Evolutionary conservation across 2,888 invertebrate species (phyloP).

Genomic region (Tenthredo amoena): DNA sequence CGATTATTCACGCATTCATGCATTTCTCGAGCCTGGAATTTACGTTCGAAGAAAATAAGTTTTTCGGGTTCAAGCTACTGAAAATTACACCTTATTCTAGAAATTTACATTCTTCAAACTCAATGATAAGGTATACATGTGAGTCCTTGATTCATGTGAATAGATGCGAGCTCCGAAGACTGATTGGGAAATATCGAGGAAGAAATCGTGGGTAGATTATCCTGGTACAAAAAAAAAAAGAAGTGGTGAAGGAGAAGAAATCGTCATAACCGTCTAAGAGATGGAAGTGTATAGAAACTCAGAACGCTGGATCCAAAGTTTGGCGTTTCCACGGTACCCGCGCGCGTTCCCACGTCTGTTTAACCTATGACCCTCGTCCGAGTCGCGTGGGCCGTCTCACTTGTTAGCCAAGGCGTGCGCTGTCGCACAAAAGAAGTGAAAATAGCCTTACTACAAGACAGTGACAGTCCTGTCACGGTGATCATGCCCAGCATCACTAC

Average conservation of each 20-base stretch:
- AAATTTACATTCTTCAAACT: too few species aligned
- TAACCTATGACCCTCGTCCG: conserved; percentile 71
- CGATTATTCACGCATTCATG: not conserved
- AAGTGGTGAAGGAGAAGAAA: not conserved
- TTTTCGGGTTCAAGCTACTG: too few species aligned
- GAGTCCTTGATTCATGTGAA: not conserved
- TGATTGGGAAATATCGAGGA: not conserved
- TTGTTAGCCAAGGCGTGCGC: conserved; percentile 54
- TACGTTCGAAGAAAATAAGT: not conserved
- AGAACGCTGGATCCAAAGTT: conserved; percentile 16
- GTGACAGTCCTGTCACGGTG: conserved; percentile 51
- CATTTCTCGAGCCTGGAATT: not conserved
- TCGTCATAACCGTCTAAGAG: not conserved
- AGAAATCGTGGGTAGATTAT: conserved; percentile 5
- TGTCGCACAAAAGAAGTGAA: conserved; percentile 50
- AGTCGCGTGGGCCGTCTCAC: conserved; percentile 73
- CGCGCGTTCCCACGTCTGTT: conserved; percentile 73
- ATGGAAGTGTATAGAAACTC: not conserved
- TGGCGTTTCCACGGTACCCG: conserved; percentile 32
- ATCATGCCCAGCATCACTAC: conserved; percentile 20
- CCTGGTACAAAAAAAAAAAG: not conserved
- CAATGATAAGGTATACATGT: too few species aligned
- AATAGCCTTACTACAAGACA: conserved; percentile 43
- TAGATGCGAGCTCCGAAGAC: not conserved
- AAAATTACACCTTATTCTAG: too few species aligned